Evolutionary conservation across 2,888 invertebrate species (phyloP).

Genomic region (Spisula subtruncata): DNA sequence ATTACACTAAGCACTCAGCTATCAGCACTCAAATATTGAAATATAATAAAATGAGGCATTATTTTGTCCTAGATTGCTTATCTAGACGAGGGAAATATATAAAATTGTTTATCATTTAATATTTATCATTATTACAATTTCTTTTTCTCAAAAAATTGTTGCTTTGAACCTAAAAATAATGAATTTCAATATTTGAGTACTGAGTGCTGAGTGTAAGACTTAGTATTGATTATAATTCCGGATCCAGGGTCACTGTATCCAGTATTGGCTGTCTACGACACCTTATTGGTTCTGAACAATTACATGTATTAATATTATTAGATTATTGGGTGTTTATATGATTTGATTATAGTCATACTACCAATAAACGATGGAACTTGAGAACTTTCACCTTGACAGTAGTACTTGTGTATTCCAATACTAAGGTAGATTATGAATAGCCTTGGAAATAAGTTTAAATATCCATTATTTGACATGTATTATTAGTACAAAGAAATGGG

Average conservation of each 20-base stretch:
- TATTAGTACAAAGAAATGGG: slow-evolving; percentile 51
- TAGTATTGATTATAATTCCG: too few species aligned
- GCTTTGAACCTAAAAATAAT: too few species aligned
- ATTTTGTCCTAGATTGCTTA: too few species aligned
- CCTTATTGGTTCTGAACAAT: neutral
- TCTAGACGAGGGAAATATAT: too few species aligned
- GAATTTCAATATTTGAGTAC: too few species aligned
- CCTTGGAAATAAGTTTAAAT: neutral
- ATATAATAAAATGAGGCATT: too few species aligned
- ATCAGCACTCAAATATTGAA: too few species aligned
- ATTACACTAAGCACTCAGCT: too few species aligned
- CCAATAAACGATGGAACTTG: neutral
- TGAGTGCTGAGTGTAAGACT: too few species aligned
- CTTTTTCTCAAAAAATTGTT: too few species aligned
- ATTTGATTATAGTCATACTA: neutral
- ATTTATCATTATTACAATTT: too few species aligned
- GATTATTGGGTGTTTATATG: slow-evolving; percentile 7
- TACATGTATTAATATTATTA: neutral
- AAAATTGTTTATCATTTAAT: too few species aligned
- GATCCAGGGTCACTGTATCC: neutral
- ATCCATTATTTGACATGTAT: slow-evolving; percentile 23
- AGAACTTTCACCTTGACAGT: neutral
- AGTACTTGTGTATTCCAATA: neutral
- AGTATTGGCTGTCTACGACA: neutral
- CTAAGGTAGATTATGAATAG: neutral